Base-by-base conservation (phyloP, 2,888 invertebrate genomes). In the Rapana venosa region DNA sequence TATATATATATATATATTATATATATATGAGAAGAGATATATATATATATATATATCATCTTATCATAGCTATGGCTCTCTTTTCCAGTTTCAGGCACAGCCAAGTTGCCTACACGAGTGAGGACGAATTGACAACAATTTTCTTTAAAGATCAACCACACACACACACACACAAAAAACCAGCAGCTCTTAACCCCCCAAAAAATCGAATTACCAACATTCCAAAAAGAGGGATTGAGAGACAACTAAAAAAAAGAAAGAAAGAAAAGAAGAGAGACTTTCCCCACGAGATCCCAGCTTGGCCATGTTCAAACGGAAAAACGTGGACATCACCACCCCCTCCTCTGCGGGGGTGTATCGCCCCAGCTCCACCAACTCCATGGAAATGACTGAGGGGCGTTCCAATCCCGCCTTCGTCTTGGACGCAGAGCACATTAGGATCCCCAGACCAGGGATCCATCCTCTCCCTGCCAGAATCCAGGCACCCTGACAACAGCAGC, bases 281-380 rank as follows among this genome's bases (percentile, higher is more conserved):
- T 15, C n/a, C n/a, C 15, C 30, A n/a, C 6, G 17, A 81, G 35
- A 35, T 6, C 32, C 56, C 0, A 4, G 4, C 8, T 66, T 35
- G 61, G 66, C 32, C 56, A 87, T 87, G 87, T 74, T 74, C 74
- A 87, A 74, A 87, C 70, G 87, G 74, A 87, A 87, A 47, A 36
- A n/a, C 0, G 87, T 35, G 13, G 32, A 35, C 74, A 74, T 87
- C 35, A 36, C 5, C 74, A 87, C 74, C 26, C 87, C 87, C 13
- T 30, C 47, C 36, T 22, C 74, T 11, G 36, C 87, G 74, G 87
- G 87, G 74, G 74, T 87, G 26, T 87, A 87, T 36, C 70, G 87
- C n/a, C 87, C 87, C 26, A 36, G 22, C 70, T 1, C 35, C 30
- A 13, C 36, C 15, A 15, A 36, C 30, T 1, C 36, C 22, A 0